Conservation (phyloP, 1,140 invertebrate genomes). For the Drosophila miranda region DNA sequence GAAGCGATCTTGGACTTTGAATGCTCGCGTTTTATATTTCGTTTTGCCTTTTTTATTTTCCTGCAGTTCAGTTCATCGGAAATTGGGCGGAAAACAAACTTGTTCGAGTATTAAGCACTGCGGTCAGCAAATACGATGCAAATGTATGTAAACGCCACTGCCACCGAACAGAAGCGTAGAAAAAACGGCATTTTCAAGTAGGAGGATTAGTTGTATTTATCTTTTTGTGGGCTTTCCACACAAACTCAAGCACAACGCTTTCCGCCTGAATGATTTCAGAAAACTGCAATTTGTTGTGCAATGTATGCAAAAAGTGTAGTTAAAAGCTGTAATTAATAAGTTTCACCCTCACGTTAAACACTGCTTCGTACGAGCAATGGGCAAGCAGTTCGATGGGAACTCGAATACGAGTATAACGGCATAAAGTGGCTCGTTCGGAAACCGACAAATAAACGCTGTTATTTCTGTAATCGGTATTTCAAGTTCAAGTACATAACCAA, state of each 20-base stretch:
- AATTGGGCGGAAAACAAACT: too few relatives aligned
- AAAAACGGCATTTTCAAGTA: constrained; percentile 57
- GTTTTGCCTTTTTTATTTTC: constrained; percentile 5
- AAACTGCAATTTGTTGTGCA: constrained; percentile 41
- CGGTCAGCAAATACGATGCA: constrained; percentile 3
- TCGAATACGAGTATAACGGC: not conserved
- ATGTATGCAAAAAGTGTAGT: constrained; percentile 26
- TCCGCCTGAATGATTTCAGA: constrained; percentile 39
- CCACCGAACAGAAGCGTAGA: not conserved
- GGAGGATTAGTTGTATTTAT: constrained; percentile 16
- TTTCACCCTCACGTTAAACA: constrained; percentile 40
- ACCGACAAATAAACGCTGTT: too few relatives aligned
- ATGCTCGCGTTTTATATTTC: not conserved
- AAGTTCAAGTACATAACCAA: too few relatives aligned
- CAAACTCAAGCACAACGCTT: constrained; percentile 48
- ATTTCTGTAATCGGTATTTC: too few relatives aligned
- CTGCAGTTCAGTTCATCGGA: too few relatives aligned
- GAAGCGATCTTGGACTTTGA: constrained; percentile 23
- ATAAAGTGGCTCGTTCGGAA: not conserved
- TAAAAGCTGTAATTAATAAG: constrained; percentile 52
- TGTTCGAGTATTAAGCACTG: not conserved
- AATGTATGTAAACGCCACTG: not conserved
- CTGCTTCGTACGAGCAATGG: constrained; percentile 1
- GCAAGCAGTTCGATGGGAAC: not conserved
- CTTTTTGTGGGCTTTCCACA: constrained; percentile 30